These are phyloP conservation scores for Watsonalla binaria DNA, from an alignment of 2,888 invertebrate species.

Conservation along the genomic window DNA sequence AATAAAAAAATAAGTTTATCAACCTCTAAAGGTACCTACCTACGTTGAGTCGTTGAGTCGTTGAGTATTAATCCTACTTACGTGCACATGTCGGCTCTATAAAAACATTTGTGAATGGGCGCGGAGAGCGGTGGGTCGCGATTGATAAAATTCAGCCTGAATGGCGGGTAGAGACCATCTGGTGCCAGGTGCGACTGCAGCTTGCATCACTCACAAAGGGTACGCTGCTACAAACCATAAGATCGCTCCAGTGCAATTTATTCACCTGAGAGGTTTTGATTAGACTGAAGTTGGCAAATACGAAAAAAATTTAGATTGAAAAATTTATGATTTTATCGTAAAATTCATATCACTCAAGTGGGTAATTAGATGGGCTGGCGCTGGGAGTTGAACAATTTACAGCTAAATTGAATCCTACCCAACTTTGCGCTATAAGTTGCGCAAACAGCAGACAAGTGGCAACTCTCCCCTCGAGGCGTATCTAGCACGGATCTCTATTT, in stretches of 20 bases:
- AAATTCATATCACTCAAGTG: too few relatives aligned
- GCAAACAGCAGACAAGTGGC: constrained; percentile 8
- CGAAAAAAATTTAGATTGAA: too few relatives aligned
- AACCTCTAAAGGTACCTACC: not conserved
- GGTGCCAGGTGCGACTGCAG: constrained; percentile 61
- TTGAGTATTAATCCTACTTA: not conserved
- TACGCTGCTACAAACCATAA: constrained; percentile 29
- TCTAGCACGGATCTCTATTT: constrained; percentile 49
- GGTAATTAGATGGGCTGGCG: too few relatives aligned
- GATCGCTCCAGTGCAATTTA: not conserved
- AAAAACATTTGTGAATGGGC: constrained; percentile 58
- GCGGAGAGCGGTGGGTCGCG: constrained; percentile 43
- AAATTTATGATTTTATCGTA: too few relatives aligned
- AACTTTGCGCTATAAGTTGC: too few relatives aligned
- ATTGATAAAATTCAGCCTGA: constrained; percentile 69
- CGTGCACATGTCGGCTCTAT: constrained; percentile 33
- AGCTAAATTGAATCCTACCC: not conserved
- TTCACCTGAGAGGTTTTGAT: too few relatives aligned
- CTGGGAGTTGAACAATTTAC: too few relatives aligned
- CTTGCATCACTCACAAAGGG: constrained; percentile 44
- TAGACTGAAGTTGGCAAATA: too few relatives aligned
- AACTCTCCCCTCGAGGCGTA: constrained; percentile 23
- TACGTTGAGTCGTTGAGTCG: too few relatives aligned
- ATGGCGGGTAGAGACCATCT: constrained; percentile 38
- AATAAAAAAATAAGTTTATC: not conserved